A percentile compares a stretch with the other conserved stretches of the same genome.
Conservation (phyloP, 2,797 vertebrate genomes). For the Tinamus major region DNA sequence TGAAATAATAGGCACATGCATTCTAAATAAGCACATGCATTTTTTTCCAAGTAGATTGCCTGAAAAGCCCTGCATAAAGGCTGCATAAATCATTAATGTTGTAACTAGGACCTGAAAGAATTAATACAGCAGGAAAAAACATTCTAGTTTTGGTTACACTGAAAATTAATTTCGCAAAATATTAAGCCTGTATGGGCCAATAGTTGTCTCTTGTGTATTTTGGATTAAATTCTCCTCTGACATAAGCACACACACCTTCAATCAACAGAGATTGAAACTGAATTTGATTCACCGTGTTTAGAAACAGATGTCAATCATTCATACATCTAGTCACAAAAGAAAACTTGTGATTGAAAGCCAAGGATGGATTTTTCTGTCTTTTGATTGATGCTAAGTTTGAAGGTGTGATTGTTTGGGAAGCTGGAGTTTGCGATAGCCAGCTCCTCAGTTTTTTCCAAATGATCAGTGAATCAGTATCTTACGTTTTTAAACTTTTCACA, state of each 20-base stretch:
- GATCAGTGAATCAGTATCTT: not conserved
- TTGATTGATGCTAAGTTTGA: not conserved
- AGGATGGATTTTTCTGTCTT: not conserved
- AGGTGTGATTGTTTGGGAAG: not conserved
- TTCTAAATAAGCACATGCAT: not conserved
- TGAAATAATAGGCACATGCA: not conserved
- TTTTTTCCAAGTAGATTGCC: not conserved
- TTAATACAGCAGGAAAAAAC: not conserved
- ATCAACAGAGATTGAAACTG: not conserved
- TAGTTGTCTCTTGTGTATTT: not conserved
- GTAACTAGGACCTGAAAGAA: not conserved
- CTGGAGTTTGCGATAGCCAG: not conserved
- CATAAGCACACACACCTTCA: not conserved
- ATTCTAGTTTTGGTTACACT: not conserved
- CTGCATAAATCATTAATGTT: not conserved
- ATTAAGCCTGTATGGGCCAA: not conserved
- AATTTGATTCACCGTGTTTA: not conserved
- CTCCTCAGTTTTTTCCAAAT: not conserved
- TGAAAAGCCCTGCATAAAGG: not conserved
- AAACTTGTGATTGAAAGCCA: not conserved
- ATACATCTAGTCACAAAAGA: not conserved
- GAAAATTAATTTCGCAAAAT: conserved; percentile 28
- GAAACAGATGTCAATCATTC: not conserved
- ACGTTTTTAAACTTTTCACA: not conserved
- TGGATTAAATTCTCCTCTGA: not conserved